phyloP scores from a whole-genome alignment of 2,888 invertebrate species.

The Macrosoma leucophasiata region DNA sequence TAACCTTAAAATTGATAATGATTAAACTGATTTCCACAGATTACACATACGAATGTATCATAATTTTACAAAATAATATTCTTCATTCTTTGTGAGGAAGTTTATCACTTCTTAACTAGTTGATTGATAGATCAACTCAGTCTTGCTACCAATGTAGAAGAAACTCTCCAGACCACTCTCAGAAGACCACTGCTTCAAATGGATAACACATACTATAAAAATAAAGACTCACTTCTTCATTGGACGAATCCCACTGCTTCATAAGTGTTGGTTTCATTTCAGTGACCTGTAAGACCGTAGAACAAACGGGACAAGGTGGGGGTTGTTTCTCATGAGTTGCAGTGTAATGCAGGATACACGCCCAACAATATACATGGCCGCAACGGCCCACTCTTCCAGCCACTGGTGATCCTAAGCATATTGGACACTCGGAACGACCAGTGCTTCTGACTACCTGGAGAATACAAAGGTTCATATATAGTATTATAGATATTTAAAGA shows the following conservation, averaged over 20 bases:
- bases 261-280: constrained; percentile 84
- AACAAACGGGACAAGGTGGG: constrained; percentile 92
- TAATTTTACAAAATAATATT: too few relatives aligned
- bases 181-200: too few relatives aligned
- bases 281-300: constrained; percentile 84
- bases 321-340: constrained; percentile 88
- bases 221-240: constrained; percentile 46
- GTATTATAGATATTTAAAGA: too few relatives aligned
- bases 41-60: too few relatives aligned
- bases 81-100: too few relatives aligned
- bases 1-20: constrained; percentile 52
- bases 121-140: too few relatives aligned
- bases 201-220: too few relatives aligned
- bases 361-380: constrained; percentile 97
- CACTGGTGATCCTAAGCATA: constrained; percentile 90
- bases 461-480: constrained; percentile 4
- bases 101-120: too few relatives aligned
- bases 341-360: constrained; percentile 94
- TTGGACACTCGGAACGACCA: constrained; percentile 83
- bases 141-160: too few relatives aligned
- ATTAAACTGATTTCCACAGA: too few relatives aligned
- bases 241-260: constrained; percentile 55
- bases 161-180: too few relatives aligned
- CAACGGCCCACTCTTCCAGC: constrained; percentile 95
- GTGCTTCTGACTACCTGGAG: constrained; percentile 56